Conservation (phyloP, 1,140 invertebrate genomes). For the Paramacrobiotus metropolitanus region DNA sequence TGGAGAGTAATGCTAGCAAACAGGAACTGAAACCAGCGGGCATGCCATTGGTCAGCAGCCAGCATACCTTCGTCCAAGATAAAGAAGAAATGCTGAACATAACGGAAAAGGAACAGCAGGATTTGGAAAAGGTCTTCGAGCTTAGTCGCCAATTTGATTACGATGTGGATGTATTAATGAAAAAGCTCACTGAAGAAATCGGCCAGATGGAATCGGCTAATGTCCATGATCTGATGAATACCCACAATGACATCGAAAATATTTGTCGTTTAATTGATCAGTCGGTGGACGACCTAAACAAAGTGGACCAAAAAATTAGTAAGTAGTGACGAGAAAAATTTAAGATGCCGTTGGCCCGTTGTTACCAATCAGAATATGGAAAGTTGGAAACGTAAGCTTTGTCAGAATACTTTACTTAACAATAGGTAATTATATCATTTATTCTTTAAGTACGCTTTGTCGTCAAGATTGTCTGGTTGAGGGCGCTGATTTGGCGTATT, state of each 20-base stretch:
- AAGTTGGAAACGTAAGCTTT: too few relatives aligned
- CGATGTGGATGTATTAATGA: neutral
- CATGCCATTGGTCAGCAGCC: too few relatives aligned
- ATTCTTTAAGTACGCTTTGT: too few relatives aligned
- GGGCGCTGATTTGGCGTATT: neutral
- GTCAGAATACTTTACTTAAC: too few relatives aligned
- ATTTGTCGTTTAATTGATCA: neutral
- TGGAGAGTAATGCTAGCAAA: neutral
- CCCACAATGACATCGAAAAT: slow-evolving; percentile 1
- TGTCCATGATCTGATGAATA: slow-evolving; percentile 2
- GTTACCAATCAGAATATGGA: too few relatives aligned
- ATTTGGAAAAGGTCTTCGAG: neutral
- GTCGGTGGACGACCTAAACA: neutral
- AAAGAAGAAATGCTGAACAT: neutral
- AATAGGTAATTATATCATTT: too few relatives aligned
- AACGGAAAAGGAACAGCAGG: neutral
- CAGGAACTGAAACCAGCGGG: too few relatives aligned
- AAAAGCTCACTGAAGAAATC: neutral
- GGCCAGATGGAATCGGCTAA: slow-evolving; percentile 3
- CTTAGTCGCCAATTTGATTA: neutral
- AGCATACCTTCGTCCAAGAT: too few relatives aligned
- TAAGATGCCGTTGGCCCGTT: too few relatives aligned
- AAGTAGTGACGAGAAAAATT: too few relatives aligned
- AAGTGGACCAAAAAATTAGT: neutral
- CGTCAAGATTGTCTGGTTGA: neutral